Evolutionary conservation across 2,797 vertebrate genomes (phyloP), one percentile per base, ranked within the genome.

Genomic region (Aeoliscus strigatus): DNA sequence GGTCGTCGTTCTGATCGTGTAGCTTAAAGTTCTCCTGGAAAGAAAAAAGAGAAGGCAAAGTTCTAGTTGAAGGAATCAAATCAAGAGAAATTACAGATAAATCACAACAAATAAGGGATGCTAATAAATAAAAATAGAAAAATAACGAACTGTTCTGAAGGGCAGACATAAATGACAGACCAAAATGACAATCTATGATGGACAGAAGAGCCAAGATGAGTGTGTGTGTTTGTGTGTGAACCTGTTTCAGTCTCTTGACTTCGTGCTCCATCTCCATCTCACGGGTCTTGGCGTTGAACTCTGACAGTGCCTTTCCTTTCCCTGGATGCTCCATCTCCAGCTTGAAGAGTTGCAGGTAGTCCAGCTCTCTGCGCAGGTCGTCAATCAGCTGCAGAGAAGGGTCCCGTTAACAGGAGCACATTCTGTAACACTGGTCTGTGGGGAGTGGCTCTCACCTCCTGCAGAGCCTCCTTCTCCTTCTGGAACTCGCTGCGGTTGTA

Each of bases 11-110:
- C 85, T 98, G 94, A 60, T 98, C 96, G 32, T 90, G 85, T 31
- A 99, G 89, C 68, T 97, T 97, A 42, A 91, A 84, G 71, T 96
- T 98, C 73, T 97, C 95, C 96, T 98, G 12, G n/a, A n/a, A n/a
- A n/a, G n/a, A n/a, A n/a, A n/a, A n/a, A n/a, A n/a, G n/a, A n/a
- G n/a, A n/a, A n/a, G n/a, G n/a, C n/a, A n/a, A n/a, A n/a, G n/a
- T n/a, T n/a, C n/a, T n/a, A n/a, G n/a, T n/a, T n/a, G n/a, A n/a
- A n/a, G n/a, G n/a, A n/a, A n/a, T n/a, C n/a, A n/a, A n/a, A n/a
- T n/a, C n/a, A n/a, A n/a, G n/a, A n/a, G n/a, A n/a, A n/a, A n/a
- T n/a, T n/a, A n/a, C n/a, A n/a, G n/a, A n/a, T n/a, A n/a, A n/a
- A n/a, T n/a, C n/a, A n/a, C n/a, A n/a, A n/a, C n/a, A n/a, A n/a